phyloP scores from a whole-genome alignment of 1,140 invertebrate genomes.

The Drosophila parvula region DNA sequence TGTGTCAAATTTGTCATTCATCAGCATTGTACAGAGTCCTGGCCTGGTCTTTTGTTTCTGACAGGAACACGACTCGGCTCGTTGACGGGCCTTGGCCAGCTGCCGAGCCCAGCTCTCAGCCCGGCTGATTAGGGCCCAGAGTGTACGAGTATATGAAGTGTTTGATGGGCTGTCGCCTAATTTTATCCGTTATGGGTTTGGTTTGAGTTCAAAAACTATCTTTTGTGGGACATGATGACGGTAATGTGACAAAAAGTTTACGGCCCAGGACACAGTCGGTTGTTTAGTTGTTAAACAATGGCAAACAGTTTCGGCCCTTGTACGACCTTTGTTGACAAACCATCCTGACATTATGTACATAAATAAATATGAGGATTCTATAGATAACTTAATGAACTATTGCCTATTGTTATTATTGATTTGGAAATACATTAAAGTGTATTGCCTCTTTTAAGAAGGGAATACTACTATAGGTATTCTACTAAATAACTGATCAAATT shows the following conservation, averaged over 20 bases:
- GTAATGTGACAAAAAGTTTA: conserved; percentile 32
- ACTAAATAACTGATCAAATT: no score
- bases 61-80: conserved; percentile 44
- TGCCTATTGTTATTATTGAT: no score
- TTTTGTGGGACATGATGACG: conserved; percentile 25
- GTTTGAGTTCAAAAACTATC: conserved; percentile 21
- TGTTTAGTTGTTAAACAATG: conserved; percentile 1
- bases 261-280: background rate
- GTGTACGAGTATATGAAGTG: conserved; percentile 44
- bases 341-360: background rate
- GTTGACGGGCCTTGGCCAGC: background rate
- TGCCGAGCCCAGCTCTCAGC: conserved; percentile 2
- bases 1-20: conserved; percentile 77
- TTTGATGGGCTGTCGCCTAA: conserved; percentile 36
- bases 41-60: conserved; percentile 55
- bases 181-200: conserved; percentile 16
- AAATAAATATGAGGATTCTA: background rate
- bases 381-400: no score
- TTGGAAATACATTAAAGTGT: no score
- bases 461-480: no score
- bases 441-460: no score
- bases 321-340: background rate
- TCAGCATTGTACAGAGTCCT: conserved; percentile 37
- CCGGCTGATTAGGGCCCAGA: conserved; percentile 22
- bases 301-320: background rate